Percentiles rank a stretch among this genome's conserved stretches.
These are phyloP conservation scores for Pseudomyrmex pallidus DNA, from an alignment of 1,140 invertebrate genomes.

Conservation along the genomic window DNA sequence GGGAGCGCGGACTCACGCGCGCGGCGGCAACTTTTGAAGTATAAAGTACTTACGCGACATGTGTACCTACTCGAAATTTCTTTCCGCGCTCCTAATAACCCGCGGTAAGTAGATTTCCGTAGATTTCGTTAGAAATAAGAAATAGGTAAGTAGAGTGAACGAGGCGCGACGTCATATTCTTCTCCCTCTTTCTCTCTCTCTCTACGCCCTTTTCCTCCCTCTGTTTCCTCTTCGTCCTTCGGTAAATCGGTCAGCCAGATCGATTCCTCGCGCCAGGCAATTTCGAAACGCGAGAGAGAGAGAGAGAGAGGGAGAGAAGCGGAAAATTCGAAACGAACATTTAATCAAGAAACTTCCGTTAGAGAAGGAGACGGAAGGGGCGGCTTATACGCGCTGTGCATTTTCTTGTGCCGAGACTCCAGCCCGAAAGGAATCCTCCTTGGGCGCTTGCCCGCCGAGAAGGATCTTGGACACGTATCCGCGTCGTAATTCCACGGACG, in stretches of 20 bases:
- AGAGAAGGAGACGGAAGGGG: too few species aligned
- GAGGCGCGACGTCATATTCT: conserved; percentile 30
- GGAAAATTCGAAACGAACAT: conserved; percentile 32
- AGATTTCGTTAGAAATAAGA: conserved; percentile 49
- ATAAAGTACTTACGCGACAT: conserved; percentile 18
- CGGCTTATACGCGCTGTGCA: conserved; percentile 27
- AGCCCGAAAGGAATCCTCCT: conserved; percentile 1
- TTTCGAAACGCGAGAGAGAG: conserved; percentile 3
- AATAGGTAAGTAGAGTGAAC: conserved; percentile 49
- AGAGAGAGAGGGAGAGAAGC: too few species aligned
- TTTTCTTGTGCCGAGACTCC: conserved; percentile 29
- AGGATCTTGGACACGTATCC: conserved; percentile 38
- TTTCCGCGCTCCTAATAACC: conserved; percentile 24
- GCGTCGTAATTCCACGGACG: conserved; percentile 32
- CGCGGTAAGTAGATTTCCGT: neutral
- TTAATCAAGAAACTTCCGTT: conserved; percentile 61
- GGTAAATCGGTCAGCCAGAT: conserved; percentile 39
- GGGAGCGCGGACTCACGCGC: conserved; percentile 7
- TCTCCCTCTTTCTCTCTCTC: neutral
- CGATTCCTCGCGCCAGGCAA: conserved; percentile 37
- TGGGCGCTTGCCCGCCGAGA: too few species aligned
- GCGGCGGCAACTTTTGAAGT: neutral
- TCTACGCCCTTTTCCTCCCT: neutral
- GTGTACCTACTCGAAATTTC: conserved; percentile 14
- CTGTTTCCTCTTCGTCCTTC: neutral